Conservation (phyloP, 2,113 vertebrate species). For the Mohoua ochrocephala region DNA sequence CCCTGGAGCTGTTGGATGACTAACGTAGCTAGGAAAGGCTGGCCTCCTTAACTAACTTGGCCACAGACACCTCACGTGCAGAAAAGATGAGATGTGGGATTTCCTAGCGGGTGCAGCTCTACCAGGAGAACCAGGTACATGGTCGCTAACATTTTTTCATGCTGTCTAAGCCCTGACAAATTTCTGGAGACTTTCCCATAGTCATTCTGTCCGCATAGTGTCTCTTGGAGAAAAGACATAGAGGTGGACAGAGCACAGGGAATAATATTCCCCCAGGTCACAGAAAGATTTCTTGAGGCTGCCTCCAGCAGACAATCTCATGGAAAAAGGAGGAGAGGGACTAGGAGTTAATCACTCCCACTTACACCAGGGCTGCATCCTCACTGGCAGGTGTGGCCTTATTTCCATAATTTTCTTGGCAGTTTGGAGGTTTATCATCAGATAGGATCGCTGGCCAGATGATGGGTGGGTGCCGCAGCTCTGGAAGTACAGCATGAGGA, state of each 20-base stretch:
- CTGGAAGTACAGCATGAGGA: background rate
- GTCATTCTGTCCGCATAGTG: accelerated
- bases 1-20: background rate
- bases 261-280: background rate
- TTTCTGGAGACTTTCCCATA: background rate
- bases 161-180: background rate
- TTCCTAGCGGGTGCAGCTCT: background rate
- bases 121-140: background rate
- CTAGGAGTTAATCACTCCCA: background rate
- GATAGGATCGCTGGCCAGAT: background rate
- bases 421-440: background rate
- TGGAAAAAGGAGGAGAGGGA: background rate
- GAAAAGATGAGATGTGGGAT: background rate
- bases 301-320: background rate
- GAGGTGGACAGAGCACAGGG: background rate
- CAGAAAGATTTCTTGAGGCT: background rate
- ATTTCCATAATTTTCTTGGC: background rate
- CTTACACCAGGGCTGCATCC: background rate
- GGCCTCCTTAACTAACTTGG: background rate
- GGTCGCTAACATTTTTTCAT: background rate
- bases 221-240: background rate
- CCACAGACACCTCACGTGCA: accelerated
- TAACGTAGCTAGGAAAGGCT: background rate
- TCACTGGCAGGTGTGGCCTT: background rate
- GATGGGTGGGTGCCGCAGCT: accelerated